Base-by-base conservation (phyloP, 2,113 vertebrate species). In the Panthera uncia region DNA sequence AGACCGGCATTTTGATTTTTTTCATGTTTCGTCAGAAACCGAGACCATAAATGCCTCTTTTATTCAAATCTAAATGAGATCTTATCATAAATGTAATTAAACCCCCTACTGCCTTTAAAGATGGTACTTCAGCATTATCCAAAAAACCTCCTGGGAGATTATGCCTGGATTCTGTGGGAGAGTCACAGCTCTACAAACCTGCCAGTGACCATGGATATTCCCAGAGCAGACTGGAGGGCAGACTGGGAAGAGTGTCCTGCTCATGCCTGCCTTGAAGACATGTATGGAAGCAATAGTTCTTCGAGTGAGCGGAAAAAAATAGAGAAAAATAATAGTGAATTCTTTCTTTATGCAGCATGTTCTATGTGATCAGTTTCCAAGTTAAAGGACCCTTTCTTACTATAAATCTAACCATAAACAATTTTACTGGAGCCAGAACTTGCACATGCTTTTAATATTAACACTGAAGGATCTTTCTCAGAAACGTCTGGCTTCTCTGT, bases 371-470 rank as follows among this genome's bases (percentile, higher is more conserved):
- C 93, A 63, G 94, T 93, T 96, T 96, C 97, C 86, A 86, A 97
- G 81, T 82, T 88, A 80, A 91, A 97, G 63, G 76, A 25, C 85
- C n/a, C 18, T n/a, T 92, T 85, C 74, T 94, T 81, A 38, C 71
- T 97, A 90, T 91, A 79, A 97, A 50, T 96, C 73, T 84, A 91
- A 89, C 93, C 92, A 68, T 98, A 95, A 98, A 95, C 96, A 97
- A 36, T 63, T 83, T 97, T 78, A 89, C 81, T 93, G 85, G 85
- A 95, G 95, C 88, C 97, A 97, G 96, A 92, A 66, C 84, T 36
- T 79, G 68, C 76, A 94, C 78, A 79, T 96, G 96, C 92, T 98
- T 97, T 97, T 87, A 74, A 93, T 95, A 83, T 81, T 57, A 87
- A 65, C 38, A n/a, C 65, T 50, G 94, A 81, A 82, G 50, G 87